Conservation (phyloP, 2,888 invertebrate genomes). For the Hirudinaria manillensis region DNA sequence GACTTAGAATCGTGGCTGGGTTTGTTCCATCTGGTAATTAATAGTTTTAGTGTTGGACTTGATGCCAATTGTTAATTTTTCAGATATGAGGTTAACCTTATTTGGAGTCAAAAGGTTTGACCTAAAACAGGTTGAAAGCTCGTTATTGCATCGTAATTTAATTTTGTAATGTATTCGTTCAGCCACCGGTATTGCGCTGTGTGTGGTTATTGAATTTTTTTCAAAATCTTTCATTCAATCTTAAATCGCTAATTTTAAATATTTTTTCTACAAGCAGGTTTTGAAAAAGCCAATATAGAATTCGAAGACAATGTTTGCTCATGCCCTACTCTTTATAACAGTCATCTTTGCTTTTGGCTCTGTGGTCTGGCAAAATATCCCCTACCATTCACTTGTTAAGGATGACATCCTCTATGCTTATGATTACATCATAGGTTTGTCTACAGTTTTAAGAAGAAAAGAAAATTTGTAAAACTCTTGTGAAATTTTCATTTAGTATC, state of each 20-base stretch:
- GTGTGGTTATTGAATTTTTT: no score
- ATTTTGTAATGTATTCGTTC: no score
- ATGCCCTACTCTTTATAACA: conserved; percentile 34
- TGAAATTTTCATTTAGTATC: not conserved
- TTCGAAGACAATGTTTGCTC: conserved; percentile 36
- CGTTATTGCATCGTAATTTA: no score
- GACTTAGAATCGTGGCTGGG: no score
- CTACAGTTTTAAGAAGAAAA: not conserved
- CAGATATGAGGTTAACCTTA: no score
- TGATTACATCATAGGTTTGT: conserved; percentile 40
- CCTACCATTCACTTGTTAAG: conserved; percentile 32
- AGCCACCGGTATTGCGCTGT: no score
- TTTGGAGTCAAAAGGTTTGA: no score
- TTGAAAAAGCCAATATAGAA: not conserved
- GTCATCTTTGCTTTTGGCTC: conserved; percentile 32
- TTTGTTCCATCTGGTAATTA: no score
- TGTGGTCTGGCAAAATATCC: conserved; percentile 37
- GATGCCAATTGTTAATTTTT: no score
- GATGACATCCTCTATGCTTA: conserved; percentile 33
- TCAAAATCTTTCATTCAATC: no score
- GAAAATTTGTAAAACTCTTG: not conserved
- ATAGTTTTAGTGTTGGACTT: no score
- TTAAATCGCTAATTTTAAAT: not conserved
- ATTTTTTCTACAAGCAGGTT: not conserved
- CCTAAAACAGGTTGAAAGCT: no score